These are phyloP conservation scores for Apotomis capreana DNA, from an alignment of 2,888 invertebrate genomes.

Conservation along the genomic window DNA sequence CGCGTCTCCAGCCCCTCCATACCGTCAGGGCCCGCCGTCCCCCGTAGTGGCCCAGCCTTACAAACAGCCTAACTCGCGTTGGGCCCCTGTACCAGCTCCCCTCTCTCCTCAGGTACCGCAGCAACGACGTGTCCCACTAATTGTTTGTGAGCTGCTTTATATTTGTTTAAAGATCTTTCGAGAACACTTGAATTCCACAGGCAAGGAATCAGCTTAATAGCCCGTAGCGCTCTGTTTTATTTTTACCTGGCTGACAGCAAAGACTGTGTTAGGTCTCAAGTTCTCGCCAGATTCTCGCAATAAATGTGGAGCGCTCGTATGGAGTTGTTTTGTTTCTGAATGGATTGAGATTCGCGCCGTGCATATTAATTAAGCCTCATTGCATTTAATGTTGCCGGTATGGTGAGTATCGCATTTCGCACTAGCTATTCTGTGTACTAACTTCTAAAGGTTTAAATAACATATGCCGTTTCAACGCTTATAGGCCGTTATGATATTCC, in stretches of 20 bases:
- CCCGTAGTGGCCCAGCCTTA: constrained; percentile 70
- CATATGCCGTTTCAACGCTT: background rate
- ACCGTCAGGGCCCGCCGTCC: constrained; percentile 68
- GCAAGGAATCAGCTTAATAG: too few species aligned
- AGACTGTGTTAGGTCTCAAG: constrained; percentile 39
- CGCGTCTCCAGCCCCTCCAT: constrained; percentile 58
- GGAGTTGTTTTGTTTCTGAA: constrained; percentile 42
- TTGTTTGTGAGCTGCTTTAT: background rate
- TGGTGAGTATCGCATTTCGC: constrained; percentile 5
- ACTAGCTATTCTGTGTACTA: background rate
- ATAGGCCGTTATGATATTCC: background rate
- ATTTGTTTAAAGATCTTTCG: background rate
- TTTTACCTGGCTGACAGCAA: too few species aligned
- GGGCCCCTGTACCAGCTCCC: constrained; percentile 79
- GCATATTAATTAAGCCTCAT: constrained; percentile 30
- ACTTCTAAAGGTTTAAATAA: background rate
- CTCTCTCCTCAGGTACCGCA: constrained; percentile 76
- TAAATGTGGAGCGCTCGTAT: constrained; percentile 51
- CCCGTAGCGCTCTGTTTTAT: too few species aligned
- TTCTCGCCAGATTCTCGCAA: constrained; percentile 49
- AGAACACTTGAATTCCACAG: background rate
- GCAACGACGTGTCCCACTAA: constrained; percentile 45
- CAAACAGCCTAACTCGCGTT: constrained; percentile 72
- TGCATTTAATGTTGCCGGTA: constrained; percentile 6
- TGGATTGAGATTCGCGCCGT: constrained; percentile 17